Conservation (phyloP, 2,888 invertebrate genomes). For the Synergus laeviventris region DNA sequence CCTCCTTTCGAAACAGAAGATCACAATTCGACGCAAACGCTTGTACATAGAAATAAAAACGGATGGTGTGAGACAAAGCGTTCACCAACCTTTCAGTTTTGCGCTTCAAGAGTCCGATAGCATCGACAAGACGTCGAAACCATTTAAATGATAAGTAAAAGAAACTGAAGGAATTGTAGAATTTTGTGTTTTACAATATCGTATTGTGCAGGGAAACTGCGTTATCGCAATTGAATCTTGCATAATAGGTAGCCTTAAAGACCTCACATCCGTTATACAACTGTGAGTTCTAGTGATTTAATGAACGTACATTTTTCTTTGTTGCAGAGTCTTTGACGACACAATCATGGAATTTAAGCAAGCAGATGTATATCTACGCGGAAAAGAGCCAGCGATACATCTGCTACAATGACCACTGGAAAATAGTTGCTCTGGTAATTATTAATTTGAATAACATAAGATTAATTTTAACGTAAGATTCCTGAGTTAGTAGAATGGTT, state of each 20-base stretch:
- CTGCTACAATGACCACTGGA: slow-evolving; percentile 86
- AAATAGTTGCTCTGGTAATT: slow-evolving; percentile 84
- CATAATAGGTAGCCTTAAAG: neutral
- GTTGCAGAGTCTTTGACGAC: slow-evolving; percentile 84
- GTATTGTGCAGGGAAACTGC: neutral
- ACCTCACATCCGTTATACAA: neutral
- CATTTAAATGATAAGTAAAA: neutral
- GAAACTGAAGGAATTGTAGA: neutral
- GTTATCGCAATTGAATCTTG: neutral
- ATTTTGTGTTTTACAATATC: neutral
- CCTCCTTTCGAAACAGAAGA: slow-evolving; percentile 30
- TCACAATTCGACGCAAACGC: slow-evolving; percentile 35
- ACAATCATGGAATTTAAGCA: slow-evolving; percentile 79
- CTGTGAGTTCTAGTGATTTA: neutral
- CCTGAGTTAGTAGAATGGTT: too few relatives aligned
- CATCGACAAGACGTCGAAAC: neutral
- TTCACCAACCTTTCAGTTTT: neutral
- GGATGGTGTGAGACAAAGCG: neutral
- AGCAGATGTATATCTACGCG: slow-evolving; percentile 82
- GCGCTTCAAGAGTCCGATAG: neutral
- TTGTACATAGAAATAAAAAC: slow-evolving; percentile 27
- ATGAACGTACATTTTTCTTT: slow-evolving; percentile 46
- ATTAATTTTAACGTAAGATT: too few relatives aligned
- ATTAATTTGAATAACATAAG: neutral
- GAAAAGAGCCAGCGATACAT: slow-evolving; percentile 85